Evolutionary conservation across 2,797 vertebrate species (phyloP), one percentile per base, ranked within the genome.

Genomic region (Catamblyrhynchus diadema): DNA sequence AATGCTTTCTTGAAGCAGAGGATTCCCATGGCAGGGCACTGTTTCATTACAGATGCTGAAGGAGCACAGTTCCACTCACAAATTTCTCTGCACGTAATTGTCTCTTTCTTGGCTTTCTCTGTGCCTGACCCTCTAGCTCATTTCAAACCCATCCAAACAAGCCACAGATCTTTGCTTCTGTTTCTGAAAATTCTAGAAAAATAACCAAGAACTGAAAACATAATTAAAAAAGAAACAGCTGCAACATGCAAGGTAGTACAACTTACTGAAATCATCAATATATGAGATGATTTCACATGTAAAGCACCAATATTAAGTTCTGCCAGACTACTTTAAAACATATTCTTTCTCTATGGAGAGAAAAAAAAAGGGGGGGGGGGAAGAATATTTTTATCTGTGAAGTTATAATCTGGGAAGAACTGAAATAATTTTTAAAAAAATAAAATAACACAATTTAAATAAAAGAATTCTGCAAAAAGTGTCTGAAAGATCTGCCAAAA

Each of bases 101-200:
- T 9, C 66, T 1, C 1, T 72, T 77, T 91, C 86, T 78, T 64
- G 33, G 15, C n/a, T 61, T 71, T 78, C 60, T 77, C 74, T 77
- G 27, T 3, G 7, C 30, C 32, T 69, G 56, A 42, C 48, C 23
- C 51, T 44, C 73, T 56, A 77, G 27, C 23, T 79, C 51, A 72
- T 56, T 70, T 93, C 35, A 95, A 88, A 82, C 11, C 45, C 14
- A 70, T 28, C 7, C 37, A 60, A 11, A 62, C 2, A 83, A 37
- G 28, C n/a, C 28, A 71, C 1, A 3, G 21, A 33, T 18, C 84
- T 78, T 61, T 72, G 20, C 16, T 62, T 37, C 41, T 56, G 12
- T 35, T 93, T 80, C 61, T 79, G 51, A 92, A 92, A 97, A 92
- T 66, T 53, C 16, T 30, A 66, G n/a, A 81, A 27, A 44, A 75